Base-by-base conservation (phyloP, 2,113 vertebrate species). In the Osmerus eperlanus region DNA sequence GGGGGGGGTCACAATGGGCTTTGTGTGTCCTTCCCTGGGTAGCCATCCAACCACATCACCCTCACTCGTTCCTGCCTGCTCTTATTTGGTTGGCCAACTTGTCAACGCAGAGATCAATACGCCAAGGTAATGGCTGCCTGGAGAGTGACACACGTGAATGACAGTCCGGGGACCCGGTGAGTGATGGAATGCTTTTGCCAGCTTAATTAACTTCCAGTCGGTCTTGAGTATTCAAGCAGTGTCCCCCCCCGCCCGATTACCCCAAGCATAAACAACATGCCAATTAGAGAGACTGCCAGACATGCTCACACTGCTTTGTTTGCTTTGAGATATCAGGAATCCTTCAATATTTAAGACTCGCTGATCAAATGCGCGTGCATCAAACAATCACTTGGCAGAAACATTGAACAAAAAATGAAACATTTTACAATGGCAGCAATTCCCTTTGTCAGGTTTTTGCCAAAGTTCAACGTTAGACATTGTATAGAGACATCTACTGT, bases 121-220 rank as follows among this genome's bases (percentile, higher is more conserved):
- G 59, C 73, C 74, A 76, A 28, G 18, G 84, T 87, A 89, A 88
- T 86, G 86, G 87, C 86, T 81, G 85, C 84, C 80, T 84, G 78
- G 84, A 89, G 84, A 86, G 85, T 16, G 29, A 25, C 53, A 73
- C 75, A 16, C 78, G 76, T 89, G 82, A 89, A 83, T 89, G 88
- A 83, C 88, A 86, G 81, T 81, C 84, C 67, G 65, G 83, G 78
- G 85, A 75, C 69, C 19, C 52, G 0, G 75, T 77, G 87, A 91
- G 80, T 87, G 90, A 91, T 88, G 84, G 81, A 86, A 79, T 72
- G 16, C 80, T 71, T 72, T 73, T 78, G 82, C 82, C 51, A 41
- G 81, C 80, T 88, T 91, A 90, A 91, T 90, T 91, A 89, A 89
- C 88, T 89, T 87, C 80, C 74, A 89, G 82, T 84, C 70, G 61